phyloP scores from a whole-genome alignment of 2,797 vertebrate genomes.

The Argyrosomus regius region DNA sequence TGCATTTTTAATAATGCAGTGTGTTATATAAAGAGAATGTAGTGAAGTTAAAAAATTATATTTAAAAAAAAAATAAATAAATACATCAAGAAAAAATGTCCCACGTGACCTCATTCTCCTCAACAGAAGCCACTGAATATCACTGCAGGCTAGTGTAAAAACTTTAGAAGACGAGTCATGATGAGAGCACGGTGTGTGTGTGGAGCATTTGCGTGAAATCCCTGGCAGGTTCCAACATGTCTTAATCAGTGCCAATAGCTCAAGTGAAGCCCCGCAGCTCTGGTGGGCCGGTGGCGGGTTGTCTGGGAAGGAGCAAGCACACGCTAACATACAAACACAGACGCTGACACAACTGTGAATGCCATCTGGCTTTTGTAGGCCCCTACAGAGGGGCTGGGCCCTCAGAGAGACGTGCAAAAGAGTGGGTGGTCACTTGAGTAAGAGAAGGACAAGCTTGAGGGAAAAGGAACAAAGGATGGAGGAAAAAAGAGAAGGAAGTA shows the following conservation, averaged over 20 bases:
- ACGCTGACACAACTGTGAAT: constrained; percentile 46
- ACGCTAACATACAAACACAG: constrained; percentile 54
- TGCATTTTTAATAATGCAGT: background rate
- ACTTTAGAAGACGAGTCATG: constrained; percentile 16
- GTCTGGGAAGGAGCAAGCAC: constrained; percentile 55
- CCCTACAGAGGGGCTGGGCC: constrained; percentile 23
- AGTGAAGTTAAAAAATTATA: background rate
- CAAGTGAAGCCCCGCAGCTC: constrained; percentile 55
- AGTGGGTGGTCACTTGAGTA: constrained; percentile 19
- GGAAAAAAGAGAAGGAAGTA: background rate
- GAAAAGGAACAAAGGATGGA: constrained; percentile 2
- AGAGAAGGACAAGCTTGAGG: background rate
- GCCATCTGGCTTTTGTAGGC: constrained; percentile 69
- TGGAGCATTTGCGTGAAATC: constrained; percentile 34
- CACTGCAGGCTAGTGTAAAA: constrained; percentile 21
- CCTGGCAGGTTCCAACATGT: constrained; percentile 53
- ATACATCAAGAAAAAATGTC: background rate
- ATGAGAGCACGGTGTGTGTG: constrained; percentile 13
- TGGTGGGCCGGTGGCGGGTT: constrained; percentile 48
- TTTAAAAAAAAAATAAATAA: background rate
- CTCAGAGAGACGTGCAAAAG: constrained; percentile 20
- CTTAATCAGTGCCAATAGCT: constrained; percentile 67
- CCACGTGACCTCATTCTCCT: background rate
- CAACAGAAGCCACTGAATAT: constrained; percentile 8
- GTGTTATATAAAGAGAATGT: background rate